phyloP scores from a whole-genome alignment of 2,888 invertebrate species.

The Noctua janthina region DNA sequence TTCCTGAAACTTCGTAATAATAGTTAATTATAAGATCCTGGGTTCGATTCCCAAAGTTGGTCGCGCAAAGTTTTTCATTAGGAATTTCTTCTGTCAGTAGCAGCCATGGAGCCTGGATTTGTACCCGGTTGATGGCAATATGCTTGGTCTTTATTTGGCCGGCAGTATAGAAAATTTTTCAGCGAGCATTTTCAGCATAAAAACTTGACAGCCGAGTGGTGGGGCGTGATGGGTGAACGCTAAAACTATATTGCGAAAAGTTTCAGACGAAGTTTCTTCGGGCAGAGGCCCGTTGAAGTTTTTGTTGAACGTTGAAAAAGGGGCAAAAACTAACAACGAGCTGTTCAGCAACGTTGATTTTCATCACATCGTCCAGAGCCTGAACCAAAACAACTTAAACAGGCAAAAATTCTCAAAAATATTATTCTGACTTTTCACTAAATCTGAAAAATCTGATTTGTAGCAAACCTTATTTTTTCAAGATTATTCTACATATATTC shows the following conservation, averaged over 20 bases:
- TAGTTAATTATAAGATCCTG: not conserved
- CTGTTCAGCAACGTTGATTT: not conserved
- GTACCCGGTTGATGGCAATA: not conserved
- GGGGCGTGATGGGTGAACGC: not conserved
- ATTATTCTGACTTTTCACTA: not conserved
- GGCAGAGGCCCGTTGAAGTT: not conserved
- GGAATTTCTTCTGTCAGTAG: not conserved
- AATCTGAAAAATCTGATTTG: not conserved
- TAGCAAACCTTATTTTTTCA: not conserved
- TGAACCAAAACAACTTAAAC: not conserved
- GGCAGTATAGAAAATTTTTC: not conserved
- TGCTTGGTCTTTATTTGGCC: not conserved
- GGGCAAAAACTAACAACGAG: not conserved
- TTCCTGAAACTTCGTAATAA: slow-evolving; percentile 67
- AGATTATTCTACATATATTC: not conserved
- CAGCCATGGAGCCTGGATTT: not conserved
- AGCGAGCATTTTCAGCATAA: not conserved
- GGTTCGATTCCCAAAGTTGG: not conserved
- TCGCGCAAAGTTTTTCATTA: not conserved
- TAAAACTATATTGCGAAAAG: not conserved
- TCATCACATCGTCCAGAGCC: not conserved
- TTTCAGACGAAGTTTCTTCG: not conserved
- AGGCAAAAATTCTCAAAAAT: not conserved
- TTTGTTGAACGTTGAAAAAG: no score
- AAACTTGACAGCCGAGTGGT: not conserved